phyloP scores from a whole-genome alignment of 2,113 vertebrate genomes.

The Eleginops maclovinus region DNA sequence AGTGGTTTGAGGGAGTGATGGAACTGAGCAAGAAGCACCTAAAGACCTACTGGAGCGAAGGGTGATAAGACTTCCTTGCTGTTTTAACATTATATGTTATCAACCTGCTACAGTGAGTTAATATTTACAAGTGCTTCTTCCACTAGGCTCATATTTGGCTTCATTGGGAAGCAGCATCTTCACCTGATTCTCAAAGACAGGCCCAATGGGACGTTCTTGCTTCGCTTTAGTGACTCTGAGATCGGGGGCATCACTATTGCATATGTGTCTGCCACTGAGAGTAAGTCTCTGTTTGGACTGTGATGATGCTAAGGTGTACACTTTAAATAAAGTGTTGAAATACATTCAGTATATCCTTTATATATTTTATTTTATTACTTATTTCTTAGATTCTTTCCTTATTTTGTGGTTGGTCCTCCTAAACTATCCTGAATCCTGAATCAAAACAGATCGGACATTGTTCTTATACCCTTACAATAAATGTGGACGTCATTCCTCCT shows the following conservation, averaged over 20 bases:
- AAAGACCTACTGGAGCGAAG: constrained; percentile 92
- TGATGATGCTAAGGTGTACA: not conserved
- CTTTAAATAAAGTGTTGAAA: not conserved
- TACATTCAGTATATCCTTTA: not conserved
- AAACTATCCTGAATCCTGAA: not conserved
- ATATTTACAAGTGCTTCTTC: not conserved
- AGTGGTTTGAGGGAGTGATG: constrained; percentile 98
- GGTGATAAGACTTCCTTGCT: constrained; percentile 74
- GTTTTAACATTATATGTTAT: not conserved
- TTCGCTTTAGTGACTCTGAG: constrained; percentile 98
- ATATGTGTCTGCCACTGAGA: constrained; percentile 84
- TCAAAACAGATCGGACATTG: not conserved
- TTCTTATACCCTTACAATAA: too few relatives aligned
- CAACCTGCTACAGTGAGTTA: not conserved
- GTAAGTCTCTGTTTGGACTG: constrained; percentile 62
- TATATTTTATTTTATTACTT: not conserved
- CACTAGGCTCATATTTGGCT: constrained; percentile 92
- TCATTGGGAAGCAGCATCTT: constrained; percentile 96
- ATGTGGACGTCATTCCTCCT: too few relatives aligned
- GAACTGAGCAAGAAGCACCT: constrained; percentile 96
- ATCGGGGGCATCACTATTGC: constrained; percentile 98
- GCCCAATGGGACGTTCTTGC: constrained; percentile 92
- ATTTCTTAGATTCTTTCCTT: not conserved
- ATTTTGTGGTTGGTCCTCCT: not conserved
- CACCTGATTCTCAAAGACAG: constrained; percentile 88